Conservation (phyloP, 1,140 invertebrate genomes). For the Lepidurus couesii region DNA sequence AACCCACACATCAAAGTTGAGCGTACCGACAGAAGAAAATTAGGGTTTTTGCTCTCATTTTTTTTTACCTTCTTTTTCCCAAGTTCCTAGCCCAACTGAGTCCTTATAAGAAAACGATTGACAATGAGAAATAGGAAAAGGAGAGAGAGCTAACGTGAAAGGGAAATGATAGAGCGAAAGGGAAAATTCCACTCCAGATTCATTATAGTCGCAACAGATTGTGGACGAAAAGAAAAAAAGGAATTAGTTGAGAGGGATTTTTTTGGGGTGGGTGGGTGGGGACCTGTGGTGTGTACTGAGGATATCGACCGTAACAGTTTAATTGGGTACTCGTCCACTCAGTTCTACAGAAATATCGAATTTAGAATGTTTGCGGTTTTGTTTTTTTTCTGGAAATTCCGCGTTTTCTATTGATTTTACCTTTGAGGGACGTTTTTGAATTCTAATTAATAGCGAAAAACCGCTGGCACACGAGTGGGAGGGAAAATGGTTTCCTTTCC, state of each 20-base stretch:
- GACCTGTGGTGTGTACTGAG: not conserved
- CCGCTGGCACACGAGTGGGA: no score
- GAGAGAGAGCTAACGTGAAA: not conserved
- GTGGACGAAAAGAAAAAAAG: not conserved
- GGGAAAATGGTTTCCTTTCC: no score
- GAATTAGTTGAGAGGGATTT: not conserved
- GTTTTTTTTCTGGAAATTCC: no score
- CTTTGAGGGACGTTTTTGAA: no score
- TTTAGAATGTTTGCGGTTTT: no score
- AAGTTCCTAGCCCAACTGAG: not conserved
- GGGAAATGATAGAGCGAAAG: not conserved
- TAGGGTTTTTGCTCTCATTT: not conserved
- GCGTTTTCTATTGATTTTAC: no score
- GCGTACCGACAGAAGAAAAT: not conserved
- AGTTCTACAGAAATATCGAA: not conserved
- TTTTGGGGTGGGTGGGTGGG: not conserved
- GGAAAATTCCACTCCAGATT: conserved; percentile 1
- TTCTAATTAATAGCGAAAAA: no score
- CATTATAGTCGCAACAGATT: not conserved
- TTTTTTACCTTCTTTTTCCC: not conserved
- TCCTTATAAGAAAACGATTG: conserved; percentile 1
- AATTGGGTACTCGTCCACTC: not conserved
- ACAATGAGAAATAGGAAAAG: not conserved
- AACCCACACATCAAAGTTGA: no score
- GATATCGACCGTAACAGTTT: not conserved